Percentiles rank a stretch among this genome's conserved stretches.
Evolutionary conservation across 2,797 vertebrate genomes (phyloP).

Genomic region (Anableps anableps): DNA sequence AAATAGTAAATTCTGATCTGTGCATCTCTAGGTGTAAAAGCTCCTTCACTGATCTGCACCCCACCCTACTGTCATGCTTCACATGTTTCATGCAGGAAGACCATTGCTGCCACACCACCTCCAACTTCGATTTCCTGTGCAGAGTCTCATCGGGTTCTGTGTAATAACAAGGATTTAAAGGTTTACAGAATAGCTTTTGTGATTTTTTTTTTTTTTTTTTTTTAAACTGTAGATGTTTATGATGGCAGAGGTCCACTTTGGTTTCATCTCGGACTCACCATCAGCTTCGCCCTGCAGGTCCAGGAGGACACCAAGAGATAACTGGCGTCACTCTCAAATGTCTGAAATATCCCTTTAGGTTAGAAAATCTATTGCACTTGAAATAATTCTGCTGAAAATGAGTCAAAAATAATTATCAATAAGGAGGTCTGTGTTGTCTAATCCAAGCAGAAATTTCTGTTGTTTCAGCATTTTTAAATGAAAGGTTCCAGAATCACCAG

Average conservation of each 20-base stretch:
- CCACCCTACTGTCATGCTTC: too few relatives aligned
- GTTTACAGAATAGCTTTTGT: not conserved
- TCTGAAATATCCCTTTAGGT: not conserved
- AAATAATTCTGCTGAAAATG: not conserved
- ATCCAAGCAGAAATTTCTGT: not conserved
- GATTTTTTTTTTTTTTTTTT: not conserved
- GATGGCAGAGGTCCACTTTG: not conserved
- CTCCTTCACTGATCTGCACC: not conserved
- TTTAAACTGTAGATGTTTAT: not conserved
- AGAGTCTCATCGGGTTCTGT: not conserved
- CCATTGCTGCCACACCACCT: not conserved
- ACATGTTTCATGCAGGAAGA: not conserved
- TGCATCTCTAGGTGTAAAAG: not conserved
- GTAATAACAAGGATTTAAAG: not conserved
- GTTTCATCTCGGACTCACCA: not conserved
- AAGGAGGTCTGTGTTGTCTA: not conserved
- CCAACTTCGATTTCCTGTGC: not conserved
- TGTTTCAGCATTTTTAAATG: not conserved
- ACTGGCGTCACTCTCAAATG: not conserved
- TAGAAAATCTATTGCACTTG: not conserved
- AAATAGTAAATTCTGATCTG: not conserved
- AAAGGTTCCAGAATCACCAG: not conserved
- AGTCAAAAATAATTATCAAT: not conserved
- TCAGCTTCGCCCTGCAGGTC: not conserved
- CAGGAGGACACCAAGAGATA: not conserved